Percentiles rank a stretch among this genome's conserved stretches.
Conservation (phyloP, 2,113 vertebrate genomes). For the Chelonoidis abingdonii region DNA sequence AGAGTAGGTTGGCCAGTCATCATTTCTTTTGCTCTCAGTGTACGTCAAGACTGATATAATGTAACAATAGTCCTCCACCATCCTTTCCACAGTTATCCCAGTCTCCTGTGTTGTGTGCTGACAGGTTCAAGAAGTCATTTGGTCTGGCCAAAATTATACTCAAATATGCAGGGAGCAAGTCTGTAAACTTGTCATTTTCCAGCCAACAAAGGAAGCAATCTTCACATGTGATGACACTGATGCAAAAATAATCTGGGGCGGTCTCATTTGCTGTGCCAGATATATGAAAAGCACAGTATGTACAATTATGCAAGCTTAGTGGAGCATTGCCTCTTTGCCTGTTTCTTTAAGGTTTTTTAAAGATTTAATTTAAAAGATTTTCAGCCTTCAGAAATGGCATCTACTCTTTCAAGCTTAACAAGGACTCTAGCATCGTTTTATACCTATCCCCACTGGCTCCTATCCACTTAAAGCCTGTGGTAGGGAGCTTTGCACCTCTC, state of each 20-base stretch:
- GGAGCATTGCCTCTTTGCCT: background rate
- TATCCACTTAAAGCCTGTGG: accelerated
- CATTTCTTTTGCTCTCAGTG: background rate
- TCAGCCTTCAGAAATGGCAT: background rate
- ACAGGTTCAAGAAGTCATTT: background rate
- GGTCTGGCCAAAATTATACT: background rate
- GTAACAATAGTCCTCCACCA: background rate
- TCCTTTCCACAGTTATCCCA: background rate
- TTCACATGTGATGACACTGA: background rate
- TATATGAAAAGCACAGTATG: background rate
- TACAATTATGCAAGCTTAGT: background rate
- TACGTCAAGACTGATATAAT: background rate
- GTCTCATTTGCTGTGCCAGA: background rate
- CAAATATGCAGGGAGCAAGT: background rate
- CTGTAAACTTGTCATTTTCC: background rate
- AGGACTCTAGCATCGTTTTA: background rate
- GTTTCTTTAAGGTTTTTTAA: background rate
- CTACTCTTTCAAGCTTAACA: background rate
- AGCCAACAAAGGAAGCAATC: background rate
- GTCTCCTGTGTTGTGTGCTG: background rate
- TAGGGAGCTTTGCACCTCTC: background rate
- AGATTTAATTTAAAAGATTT: background rate
- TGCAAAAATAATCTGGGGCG: background rate
- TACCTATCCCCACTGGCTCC: background rate
- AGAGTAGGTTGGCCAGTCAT: too few species aligned